Evolutionary conservation across 2,797 vertebrate genomes (phyloP), one percentile per base, ranked within the genome.

Genomic region (Oreochromis grahami): DNA sequence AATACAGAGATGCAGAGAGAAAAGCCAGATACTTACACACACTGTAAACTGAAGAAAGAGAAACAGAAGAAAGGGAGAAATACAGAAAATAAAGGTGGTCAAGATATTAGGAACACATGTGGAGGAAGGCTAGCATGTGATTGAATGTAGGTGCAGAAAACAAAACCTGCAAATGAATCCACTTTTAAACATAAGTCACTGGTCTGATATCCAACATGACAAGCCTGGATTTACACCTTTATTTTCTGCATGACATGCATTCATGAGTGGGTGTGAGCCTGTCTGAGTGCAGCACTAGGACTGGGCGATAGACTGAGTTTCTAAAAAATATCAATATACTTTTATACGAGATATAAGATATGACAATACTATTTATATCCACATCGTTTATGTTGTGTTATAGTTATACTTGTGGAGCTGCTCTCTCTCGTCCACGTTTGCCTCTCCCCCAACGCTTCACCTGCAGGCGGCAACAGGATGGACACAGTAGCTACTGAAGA

Each of bases 81-180:
- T 96, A 96, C 96, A 97, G 96, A 96, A 97, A 96, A 97, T 97
- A 97, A 97, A 97, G 95, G 97, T 96, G 96, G 94, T 96, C 93
- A 96, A 90, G 88, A 94, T 97, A 96, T 96, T 97, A 95, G 77
- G 91, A 84, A 82, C 79, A 90, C 76, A 90, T 92, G 70, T 6
- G 34, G 76, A 43, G 85, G 76, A 83, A 70, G 78, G 84, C 79
- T 53, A 56, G 74, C 95, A 96, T 85, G 95, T 95, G 88, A 96
- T 95, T 96, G 96, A 93, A 92, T 91, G 93, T 89, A 85, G 93
- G 87, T 94, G 77, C 94, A 95, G 95, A 95, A 91, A 96, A 95
- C 95, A 89, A 91, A 96, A 95, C 94, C 94, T 95, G 94, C 7
- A 41, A 52, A 53, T 70, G 26, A 45, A 21, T 24, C 0, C 9